Evolutionary conservation across 2,797 vertebrate genomes (phyloP).

Genomic region (Muraenolepis orangiensis): DNA sequence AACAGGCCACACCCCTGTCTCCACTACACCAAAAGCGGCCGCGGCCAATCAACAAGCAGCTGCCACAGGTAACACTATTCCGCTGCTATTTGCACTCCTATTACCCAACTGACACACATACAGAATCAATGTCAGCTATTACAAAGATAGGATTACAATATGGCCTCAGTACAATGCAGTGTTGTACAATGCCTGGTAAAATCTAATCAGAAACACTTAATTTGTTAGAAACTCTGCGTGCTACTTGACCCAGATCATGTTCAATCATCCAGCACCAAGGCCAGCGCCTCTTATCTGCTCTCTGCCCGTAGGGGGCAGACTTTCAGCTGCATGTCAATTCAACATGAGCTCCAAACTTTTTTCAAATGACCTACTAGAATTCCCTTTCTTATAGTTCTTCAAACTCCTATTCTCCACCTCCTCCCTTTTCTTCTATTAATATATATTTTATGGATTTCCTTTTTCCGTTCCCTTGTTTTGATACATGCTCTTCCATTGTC

Average conservation of each 20-base stretch:
- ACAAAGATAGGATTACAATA: not conserved
- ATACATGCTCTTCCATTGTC: not conserved
- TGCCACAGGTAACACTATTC: constrained; percentile 77
- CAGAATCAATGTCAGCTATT: not conserved
- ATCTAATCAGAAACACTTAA: not conserved
- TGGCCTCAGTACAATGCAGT: not conserved
- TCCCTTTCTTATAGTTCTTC: not conserved
- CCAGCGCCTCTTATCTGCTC: not conserved
- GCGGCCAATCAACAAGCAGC: constrained; percentile 82
- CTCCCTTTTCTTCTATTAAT: not conserved
- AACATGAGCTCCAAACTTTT: not conserved
- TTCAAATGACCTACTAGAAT: not conserved
- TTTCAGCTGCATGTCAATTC: not conserved
- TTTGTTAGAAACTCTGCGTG: no score
- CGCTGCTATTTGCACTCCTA: not conserved
- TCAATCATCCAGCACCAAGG: not conserved
- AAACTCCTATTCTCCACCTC: not conserved
- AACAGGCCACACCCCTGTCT: constrained; percentile 71
- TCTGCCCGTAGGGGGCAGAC: not conserved
- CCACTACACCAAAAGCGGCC: constrained; percentile 81
- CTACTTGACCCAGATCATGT: not conserved
- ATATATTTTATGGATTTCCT: not conserved
- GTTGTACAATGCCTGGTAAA: not conserved
- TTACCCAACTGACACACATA: not conserved
- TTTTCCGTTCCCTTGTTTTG: constrained; percentile 22